Evolutionary conservation across 2,797 vertebrate genomes (phyloP), one percentile per base, ranked within the genome.

Genomic region (Intellagama lesueurii): DNA sequence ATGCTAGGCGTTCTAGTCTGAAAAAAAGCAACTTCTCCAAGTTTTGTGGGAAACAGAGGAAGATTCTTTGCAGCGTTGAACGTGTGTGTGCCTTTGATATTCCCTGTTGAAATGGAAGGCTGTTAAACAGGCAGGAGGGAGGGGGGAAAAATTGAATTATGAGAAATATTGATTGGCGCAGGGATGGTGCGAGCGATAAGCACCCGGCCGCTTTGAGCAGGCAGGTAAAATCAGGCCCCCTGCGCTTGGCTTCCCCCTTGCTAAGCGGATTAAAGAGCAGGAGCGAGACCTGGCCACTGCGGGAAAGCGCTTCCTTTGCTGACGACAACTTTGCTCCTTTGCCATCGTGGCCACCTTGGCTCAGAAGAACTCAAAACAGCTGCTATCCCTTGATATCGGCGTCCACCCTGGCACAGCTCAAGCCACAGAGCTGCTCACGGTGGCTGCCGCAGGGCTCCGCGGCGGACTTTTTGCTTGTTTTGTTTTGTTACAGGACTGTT

Each of bases 121-220:
- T 32, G 83, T 40, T 40, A 30, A 76, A 56, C 28, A 47, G n/a
- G 47, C 47, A 44, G 30, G 64, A 19, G 12, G 12, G 66, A 19
- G 56, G 14, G 44, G 52, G 40, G 6, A 7, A 9, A 72, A 91
- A 83, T 73, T 77, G 90, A 91, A 88, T 91, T 82, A 82, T 88
- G 83, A 86, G 70, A 82, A 88, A 30, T 88, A 91, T 91, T 91
- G 90, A 91, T 88, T 82, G 66, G 32, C 9, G n/a, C 40, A 78
- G 69, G 70, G 87, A 91, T 77, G 47, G 87, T 81, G 35, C 4
- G 1, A 6, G 76, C n/a, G 90, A 91, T 88, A 88, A 91, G 83
- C 79, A 5, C 69, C 72, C 44, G 76, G 40, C 69, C 35, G 77
- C 70, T 9, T 28, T 70, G 73, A 69, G 70, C 83, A 60, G 80